A percentile compares a stretch with the other conserved stretches of the same genome.
These are phyloP conservation scores for Speoplatyrhinus poulsoni DNA, from an alignment of 2,113 vertebrate genomes.

Conservation along the genomic window DNA sequence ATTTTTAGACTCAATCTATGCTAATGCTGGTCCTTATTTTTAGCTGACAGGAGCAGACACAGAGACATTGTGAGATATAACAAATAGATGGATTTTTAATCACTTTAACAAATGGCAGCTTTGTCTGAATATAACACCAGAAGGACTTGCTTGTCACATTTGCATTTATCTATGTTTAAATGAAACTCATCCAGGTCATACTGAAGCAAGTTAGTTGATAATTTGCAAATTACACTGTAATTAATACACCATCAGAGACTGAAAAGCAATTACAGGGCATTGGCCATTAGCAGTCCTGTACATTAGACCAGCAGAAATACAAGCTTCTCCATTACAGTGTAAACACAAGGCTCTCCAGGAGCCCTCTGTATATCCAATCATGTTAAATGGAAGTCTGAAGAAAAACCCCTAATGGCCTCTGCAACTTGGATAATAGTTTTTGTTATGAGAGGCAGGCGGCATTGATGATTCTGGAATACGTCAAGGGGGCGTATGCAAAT, in stretches of 20 bases:
- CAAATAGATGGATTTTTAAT: not conserved
- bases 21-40: slow-evolving; percentile 28
- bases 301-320: slow-evolving; percentile 39
- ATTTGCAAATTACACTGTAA: slow-evolving; percentile 58
- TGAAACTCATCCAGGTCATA: slow-evolving; percentile 38
- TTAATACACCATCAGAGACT: slow-evolving; percentile 55
- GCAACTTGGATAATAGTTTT: slow-evolving; percentile 56
- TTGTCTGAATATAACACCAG: slow-evolving; percentile 35
- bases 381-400: slow-evolving; percentile 41
- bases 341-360: slow-evolving; percentile 35
- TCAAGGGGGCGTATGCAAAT: slow-evolving; percentile 57
- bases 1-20: slow-evolving; percentile 16
- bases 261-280: slow-evolving; percentile 53
- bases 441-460: slow-evolving; percentile 63
- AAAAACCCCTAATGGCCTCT: slow-evolving; percentile 49
- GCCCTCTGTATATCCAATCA: slow-evolving; percentile 28
- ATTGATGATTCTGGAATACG: slow-evolving; percentile 61
- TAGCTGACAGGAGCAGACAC: slow-evolving; percentile 33
- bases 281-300: slow-evolving; percentile 52
- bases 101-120: not conserved
- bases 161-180: slow-evolving; percentile 41
- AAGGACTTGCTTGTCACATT: slow-evolving; percentile 44
- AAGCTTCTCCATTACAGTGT: slow-evolving; percentile 49
- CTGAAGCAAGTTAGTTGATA: slow-evolving; percentile 49
- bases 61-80: not conserved